Conservation (phyloP, 92 coral and sea anemone species). For the Epizoanthus fatuus region DNA sequence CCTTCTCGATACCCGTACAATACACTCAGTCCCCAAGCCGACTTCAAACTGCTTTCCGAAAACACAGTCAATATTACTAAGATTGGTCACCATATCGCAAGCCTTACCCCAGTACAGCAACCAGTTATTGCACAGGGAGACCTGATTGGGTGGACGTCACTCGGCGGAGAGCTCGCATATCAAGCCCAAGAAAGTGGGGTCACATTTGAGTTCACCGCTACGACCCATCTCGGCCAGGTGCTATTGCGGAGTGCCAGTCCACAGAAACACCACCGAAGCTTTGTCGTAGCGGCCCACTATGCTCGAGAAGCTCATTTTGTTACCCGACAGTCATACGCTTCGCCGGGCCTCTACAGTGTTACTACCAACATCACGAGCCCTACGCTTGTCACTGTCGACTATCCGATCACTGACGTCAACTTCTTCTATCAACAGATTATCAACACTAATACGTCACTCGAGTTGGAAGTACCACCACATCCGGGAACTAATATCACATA, state of each 20-base stretch:
- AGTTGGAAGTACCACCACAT: conserved; percentile 67
- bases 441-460: conserved; percentile 73
- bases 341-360: conserved; percentile 78
- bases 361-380: conserved; percentile 79
- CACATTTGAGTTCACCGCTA: conserved; percentile 69
- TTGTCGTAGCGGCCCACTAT: conserved; percentile 84
- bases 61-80: conserved; percentile 57
- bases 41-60: conserved; percentile 80
- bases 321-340: conserved; percentile 67
- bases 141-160: conserved; percentile 85
- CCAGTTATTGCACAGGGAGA: conserved; percentile 71
- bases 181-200: conserved; percentile 47
- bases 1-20: conserved; percentile 62
- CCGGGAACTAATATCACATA: conserved; percentile 82
- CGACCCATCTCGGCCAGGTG: conserved; percentile 56
- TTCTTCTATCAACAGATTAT: conserved; percentile 56
- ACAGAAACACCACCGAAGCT: conserved; percentile 66
- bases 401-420: conserved; percentile 75
- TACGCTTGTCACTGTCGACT: conserved; percentile 63
- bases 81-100: conserved; percentile 83
- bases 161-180: conserved; percentile 82
- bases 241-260: conserved; percentile 64
- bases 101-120: conserved; percentile 58
- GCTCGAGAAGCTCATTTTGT: conserved; percentile 83
- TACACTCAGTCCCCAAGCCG: conserved; percentile 69